These are phyloP conservation scores for Tympanuchus pallidicinctus DNA, from an alignment of 2,113 vertebrate genomes.

Conservation along the genomic window DNA sequence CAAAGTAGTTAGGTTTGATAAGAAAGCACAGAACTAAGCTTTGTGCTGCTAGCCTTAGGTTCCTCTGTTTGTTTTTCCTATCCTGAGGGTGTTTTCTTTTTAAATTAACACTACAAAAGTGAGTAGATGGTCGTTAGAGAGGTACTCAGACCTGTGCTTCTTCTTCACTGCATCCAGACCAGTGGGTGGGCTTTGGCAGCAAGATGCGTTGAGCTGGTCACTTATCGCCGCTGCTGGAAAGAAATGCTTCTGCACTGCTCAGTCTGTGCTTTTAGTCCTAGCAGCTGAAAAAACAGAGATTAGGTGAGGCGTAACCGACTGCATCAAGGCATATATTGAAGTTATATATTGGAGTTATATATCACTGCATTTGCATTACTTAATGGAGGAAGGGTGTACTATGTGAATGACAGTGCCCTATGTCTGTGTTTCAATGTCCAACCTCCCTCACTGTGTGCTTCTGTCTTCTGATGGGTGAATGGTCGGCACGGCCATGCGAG, in stretches of 20 bases:
- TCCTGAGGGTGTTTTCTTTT: not conserved
- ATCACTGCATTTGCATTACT: constrained; percentile 80
- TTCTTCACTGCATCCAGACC: too few relatives aligned
- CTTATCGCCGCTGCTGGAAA: not conserved
- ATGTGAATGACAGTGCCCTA: not conserved
- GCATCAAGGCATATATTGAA: not conserved
- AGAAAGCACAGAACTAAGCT: not conserved
- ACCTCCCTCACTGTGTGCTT: not conserved
- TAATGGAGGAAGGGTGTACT: constrained; percentile 91
- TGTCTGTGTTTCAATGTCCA: not conserved
- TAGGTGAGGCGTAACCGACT: not conserved
- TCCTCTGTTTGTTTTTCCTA: not conserved
- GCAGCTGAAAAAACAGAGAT: not conserved
- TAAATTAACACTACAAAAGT: not conserved
- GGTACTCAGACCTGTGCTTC: not conserved
- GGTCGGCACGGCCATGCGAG: not conserved
- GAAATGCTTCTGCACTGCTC: not conserved
- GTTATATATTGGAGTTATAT: not conserved
- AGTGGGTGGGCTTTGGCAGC: not conserved
- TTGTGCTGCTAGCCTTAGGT: not conserved
- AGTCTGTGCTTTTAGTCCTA: not conserved
- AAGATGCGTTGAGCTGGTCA: not conserved
- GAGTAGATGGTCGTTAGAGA: not conserved
- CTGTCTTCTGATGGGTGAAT: not conserved
- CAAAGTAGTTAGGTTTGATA: not conserved